Evolutionary conservation across 2,888 invertebrate species (phyloP).

Genomic region (Sarcophaga caerulescens): DNA sequence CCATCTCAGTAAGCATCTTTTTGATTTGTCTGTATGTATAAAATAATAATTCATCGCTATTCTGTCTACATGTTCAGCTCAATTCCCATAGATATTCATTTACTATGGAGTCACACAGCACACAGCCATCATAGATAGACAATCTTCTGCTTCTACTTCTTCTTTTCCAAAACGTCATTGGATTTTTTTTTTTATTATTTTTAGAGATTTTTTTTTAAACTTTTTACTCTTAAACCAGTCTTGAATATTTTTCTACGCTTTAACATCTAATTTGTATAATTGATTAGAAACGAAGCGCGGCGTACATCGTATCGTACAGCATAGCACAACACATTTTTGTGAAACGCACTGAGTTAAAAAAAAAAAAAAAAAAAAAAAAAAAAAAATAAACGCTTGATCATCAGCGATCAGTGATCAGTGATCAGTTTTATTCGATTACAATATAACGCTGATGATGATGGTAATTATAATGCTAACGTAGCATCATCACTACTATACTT

Average conservation of each 20-base stretch:
- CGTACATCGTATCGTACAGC: not conserved
- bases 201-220: conserved; percentile 21
- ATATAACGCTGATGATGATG: not conserved
- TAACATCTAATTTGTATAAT: conserved; percentile 63
- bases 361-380: no score
- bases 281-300: conserved; percentile 39
- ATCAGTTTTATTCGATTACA: not conserved
- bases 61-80: not conserved
- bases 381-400: not conserved
- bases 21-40: not conserved
- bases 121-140: not conserved
- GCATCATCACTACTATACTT: not conserved
- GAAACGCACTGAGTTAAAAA: no score
- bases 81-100: not conserved
- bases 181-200: conserved; percentile 38
- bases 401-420: not conserved
- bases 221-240: conserved; percentile 41
- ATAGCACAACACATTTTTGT: not conserved
- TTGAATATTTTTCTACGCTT: conserved; percentile 30
- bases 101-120: not conserved
- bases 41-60: conserved; percentile 14
- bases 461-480: not conserved
- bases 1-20: conserved; percentile 24
- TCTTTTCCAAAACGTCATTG: conserved; percentile 23
- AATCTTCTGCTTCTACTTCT: conserved; percentile 8